Evolutionary conservation across 2,113 vertebrate species (phyloP).

Genomic region (Toxostoma redivivum): DNA sequence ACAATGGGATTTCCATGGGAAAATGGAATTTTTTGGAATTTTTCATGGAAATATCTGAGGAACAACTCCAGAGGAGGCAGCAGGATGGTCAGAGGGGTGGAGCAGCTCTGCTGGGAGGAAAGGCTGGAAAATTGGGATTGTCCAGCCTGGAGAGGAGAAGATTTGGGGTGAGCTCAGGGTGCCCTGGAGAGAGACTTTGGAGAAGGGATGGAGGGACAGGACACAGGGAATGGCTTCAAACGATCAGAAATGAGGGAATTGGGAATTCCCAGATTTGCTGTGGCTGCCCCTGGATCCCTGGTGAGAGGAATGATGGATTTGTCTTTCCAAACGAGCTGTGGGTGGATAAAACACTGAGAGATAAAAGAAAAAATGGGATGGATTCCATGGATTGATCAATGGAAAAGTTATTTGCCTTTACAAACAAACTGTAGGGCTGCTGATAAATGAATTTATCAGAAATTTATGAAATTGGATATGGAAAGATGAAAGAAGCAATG

Average conservation of each 20-base stretch:
- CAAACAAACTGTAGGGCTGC: too few species aligned
- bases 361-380: too few species aligned
- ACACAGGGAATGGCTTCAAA: not conserved
- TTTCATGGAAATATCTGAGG: not conserved
- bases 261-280: not conserved
- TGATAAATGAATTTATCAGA: too few species aligned
- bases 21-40: not conserved
- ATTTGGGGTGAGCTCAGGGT: rapidly evolving
- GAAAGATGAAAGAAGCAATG: too few species aligned
- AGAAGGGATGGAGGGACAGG: not conserved
- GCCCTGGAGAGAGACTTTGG: not conserved
- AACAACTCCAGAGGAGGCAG: not conserved
- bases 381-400: too few species aligned
- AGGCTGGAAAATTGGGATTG: not conserved
- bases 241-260: too few species aligned
- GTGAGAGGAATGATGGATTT: too few species aligned
- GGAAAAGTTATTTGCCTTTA: too few species aligned
- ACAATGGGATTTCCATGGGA: rapidly evolving
- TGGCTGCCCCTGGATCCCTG: not conserved
- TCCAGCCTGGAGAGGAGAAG: not conserved
- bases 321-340: too few species aligned
- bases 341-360: too few species aligned
- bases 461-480: too few species aligned
- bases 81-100: not conserved
- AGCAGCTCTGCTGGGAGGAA: not conserved